Evolutionary conservation across 2,888 invertebrate genomes (phyloP), one percentile per base, ranked within the genome.

Genomic region (Drosophila flavopinicola): DNA sequence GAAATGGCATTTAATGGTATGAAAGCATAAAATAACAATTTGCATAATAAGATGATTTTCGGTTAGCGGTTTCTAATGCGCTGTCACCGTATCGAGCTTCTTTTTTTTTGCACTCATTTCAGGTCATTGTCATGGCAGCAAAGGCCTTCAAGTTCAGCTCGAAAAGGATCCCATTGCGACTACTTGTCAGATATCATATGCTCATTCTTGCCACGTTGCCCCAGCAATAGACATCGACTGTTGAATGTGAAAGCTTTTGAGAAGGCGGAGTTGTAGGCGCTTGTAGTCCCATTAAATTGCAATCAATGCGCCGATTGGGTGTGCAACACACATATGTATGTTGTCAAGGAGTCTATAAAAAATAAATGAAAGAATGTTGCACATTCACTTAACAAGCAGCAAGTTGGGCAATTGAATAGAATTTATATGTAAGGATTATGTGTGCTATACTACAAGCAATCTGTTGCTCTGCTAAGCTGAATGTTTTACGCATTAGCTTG

Each of bases 1-100:
- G 61, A 68, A 68, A 48, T 65, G 59, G 17, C 58, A 56, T 78
- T 68, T 30, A 53, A 66, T 73, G 74, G 63, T 32, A 63, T 60
- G 51, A 70, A 74, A 67, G 65, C 67, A 63, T 74, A 65, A 67
- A 75, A 80, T 75, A 78, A 78, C 80, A 80, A 80, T 80, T 84
- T 80, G 75, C 80, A 84, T 84, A 80, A 80, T 78, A 80, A 61
- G 75, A 67, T 64, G 78, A 78, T 80, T 75, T 84, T 67, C 59
- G 66, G 38, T 66, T 73, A 30, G 54, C 54, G 57, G 33, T 60
- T 60, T 47, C 39, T 44, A 56, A 51, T 75, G 35, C 45, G 52
- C 33, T 67, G 48, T 56, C 58, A 32, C 23, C 32, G 54, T 61
- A 68, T 66, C 58, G 41, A 44, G 47, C 57, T 57, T 39, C 24